phyloP scores from a whole-genome alignment of 2,797 vertebrate genomes.

The Trachurus trachurus region DNA sequence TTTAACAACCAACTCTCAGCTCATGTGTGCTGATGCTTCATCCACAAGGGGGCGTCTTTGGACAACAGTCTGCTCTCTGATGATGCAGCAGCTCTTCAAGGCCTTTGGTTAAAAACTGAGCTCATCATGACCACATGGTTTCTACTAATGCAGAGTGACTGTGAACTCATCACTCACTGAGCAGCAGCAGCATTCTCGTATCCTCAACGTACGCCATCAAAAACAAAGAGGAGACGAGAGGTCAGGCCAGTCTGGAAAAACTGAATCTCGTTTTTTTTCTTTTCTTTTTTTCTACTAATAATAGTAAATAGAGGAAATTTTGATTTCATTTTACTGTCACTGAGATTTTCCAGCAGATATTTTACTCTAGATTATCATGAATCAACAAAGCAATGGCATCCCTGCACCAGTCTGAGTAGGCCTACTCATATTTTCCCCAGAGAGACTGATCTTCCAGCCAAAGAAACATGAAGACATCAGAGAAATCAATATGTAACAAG shows the following conservation, averaged over 20 bases:
- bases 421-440: neutral
- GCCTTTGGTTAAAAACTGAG: slow-evolving; percentile 32
- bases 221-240: neutral
- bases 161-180: slow-evolving; percentile 2
- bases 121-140: slow-evolving; percentile 31
- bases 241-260: neutral
- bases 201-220: slow-evolving; percentile 19
- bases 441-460: neutral
- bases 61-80: slow-evolving; percentile 25
- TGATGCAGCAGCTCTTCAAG: slow-evolving; percentile 2
- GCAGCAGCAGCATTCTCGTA: neutral
- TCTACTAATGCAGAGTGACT: slow-evolving; percentile 16
- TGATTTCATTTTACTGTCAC: neutral
- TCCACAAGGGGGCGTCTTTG: slow-evolving; percentile 67
- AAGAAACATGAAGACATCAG: neutral
- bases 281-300: too few species aligned
- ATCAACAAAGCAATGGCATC: neutral
- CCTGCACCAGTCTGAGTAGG: neutral
- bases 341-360: neutral
- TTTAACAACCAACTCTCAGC: neutral
- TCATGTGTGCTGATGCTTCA: slow-evolving; percentile 1
- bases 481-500: neutral
- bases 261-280: too few species aligned
- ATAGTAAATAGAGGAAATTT: neutral
- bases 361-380: neutral